Conservation (phyloP, 2,888 invertebrate genomes). For the Eristalinus sepulchralis region DNA sequence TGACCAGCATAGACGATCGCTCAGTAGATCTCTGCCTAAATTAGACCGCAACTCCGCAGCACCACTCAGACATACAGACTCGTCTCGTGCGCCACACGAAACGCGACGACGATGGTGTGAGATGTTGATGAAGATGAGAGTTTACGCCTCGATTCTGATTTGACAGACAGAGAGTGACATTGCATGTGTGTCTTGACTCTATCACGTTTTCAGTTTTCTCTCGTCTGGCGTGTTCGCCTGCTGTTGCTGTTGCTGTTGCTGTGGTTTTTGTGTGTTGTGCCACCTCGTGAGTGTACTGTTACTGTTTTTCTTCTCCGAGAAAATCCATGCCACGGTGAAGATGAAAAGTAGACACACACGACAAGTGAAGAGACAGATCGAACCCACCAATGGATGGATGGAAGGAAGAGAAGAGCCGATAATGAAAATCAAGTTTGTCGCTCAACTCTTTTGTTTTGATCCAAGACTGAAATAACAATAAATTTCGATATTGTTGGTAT, state of each 20-base stretch:
- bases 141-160: conserved; percentile 61
- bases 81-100: not conserved
- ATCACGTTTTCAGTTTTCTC: conserved; percentile 32
- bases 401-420: conserved; percentile 27
- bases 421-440: conserved; percentile 68
- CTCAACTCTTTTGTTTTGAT: conserved; percentile 69
- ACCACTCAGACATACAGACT: not conserved
- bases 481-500: conserved; percentile 68
- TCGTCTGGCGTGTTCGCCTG: not conserved
- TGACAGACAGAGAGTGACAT: conserved; percentile 67
- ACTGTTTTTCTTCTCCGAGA: conserved; percentile 25
- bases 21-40: conserved; percentile 7
- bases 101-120: conserved; percentile 11
- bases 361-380: conserved; percentile 37
- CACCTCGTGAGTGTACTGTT: conserved; percentile 10
- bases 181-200: conserved; percentile 58
- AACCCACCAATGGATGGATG: not conserved
- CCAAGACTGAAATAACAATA: conserved; percentile 59
- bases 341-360: conserved; percentile 60
- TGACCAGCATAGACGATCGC: conserved; percentile 31
- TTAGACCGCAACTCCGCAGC: conserved; percentile 21
- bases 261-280: not conserved
- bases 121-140: conserved; percentile 60
- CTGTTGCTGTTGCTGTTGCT: too few species aligned
- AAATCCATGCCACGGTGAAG: conserved; percentile 53